Conservation (phyloP, 2,113 vertebrate species). For the Pteruthius melanotis region DNA sequence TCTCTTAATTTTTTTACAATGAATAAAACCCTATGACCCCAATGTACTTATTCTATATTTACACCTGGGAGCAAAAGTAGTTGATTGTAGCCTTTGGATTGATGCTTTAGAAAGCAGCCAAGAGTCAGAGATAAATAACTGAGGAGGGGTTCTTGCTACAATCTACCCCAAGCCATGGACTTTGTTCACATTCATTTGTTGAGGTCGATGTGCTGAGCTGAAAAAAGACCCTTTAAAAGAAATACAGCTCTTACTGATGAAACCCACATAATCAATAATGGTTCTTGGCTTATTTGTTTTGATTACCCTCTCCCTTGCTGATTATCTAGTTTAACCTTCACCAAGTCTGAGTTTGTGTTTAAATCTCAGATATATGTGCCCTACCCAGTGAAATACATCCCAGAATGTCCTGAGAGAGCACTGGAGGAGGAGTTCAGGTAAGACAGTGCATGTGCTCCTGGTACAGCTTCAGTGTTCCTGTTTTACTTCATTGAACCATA, state of each 20-base stretch:
- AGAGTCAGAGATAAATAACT: background rate
- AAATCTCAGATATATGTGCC: background rate
- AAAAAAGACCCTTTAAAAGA: background rate
- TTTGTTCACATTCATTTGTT: background rate
- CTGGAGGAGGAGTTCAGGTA: background rate
- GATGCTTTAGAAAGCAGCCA: background rate
- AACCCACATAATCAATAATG: background rate
- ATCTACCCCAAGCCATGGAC: background rate
- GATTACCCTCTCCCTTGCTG: background rate
- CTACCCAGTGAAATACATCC: background rate
- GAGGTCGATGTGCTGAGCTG: background rate
- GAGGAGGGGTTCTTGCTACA: background rate
- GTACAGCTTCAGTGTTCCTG: background rate
- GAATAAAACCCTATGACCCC: background rate
- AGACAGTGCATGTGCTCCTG: accelerated
- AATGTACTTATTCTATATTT: background rate
- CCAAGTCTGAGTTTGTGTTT: background rate
- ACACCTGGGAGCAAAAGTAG: background rate
- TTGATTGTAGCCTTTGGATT: background rate
- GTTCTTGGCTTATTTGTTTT: background rate
- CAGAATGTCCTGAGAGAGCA: background rate
- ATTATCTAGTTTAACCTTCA: background rate
- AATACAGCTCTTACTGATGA: background rate
- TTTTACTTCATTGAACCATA: background rate
- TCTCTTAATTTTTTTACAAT: background rate